Evolutionary conservation across 1,140 invertebrate genomes (phyloP).

Genomic region (Drosophila nikananu): DNA sequence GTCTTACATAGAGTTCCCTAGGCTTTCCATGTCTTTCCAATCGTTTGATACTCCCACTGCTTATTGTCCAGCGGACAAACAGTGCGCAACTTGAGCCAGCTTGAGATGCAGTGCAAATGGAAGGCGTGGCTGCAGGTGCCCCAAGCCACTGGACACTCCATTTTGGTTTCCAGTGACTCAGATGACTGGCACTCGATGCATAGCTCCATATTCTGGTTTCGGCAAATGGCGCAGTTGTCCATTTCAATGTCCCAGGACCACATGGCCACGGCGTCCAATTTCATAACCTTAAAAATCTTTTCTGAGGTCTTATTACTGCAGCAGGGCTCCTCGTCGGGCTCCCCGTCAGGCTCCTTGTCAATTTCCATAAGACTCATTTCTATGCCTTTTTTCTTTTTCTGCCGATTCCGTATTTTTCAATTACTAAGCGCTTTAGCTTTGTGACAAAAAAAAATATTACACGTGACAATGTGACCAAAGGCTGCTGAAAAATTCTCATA

Average conservation of each 20-base stretch:
- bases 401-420: neutral
- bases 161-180: conserved; percentile 98
- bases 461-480: neutral
- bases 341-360: conserved; percentile 90
- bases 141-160: conserved; percentile 99
- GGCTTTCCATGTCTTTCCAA: conserved; percentile 71
- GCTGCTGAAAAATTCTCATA: neutral
- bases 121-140: conserved; percentile 99
- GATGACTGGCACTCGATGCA: conserved; percentile 99
- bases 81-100: conserved; percentile 99
- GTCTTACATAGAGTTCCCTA: neutral
- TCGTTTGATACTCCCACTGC: conserved; percentile 99
- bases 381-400: no score
- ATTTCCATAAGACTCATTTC: conserved; percentile 89
- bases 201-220: conserved; percentile 99
- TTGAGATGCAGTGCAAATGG: conserved; percentile 99
- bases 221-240: conserved; percentile 99
- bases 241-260: conserved; percentile 99
- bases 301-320: conserved; percentile 94
- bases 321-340: conserved; percentile 93
- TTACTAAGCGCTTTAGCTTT: neutral
- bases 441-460: neutral
- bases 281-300: conserved; percentile 98
- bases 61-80: conserved; percentile 99
- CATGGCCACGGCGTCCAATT: conserved; percentile 99